Evolutionary conservation across 1,140 invertebrate species (phyloP).

Genomic region (Drosophila prosaltans): DNA sequence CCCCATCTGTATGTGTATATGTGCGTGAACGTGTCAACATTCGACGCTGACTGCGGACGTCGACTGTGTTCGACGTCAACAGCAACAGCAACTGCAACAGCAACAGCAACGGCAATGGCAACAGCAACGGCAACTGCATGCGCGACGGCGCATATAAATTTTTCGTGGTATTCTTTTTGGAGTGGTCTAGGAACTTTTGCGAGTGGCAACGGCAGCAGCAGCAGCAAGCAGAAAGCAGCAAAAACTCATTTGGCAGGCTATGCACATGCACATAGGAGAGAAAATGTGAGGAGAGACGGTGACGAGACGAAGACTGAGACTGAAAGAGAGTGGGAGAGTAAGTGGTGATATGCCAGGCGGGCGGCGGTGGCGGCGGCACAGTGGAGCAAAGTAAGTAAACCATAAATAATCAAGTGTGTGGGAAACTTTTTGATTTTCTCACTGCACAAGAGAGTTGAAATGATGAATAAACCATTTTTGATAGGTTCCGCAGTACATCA

Average conservation of each 20-base stretch:
- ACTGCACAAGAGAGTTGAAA: constrained; percentile 8
- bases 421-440: constrained; percentile 20
- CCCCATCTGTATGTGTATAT: neutral
- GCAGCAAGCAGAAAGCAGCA: constrained; percentile 34
- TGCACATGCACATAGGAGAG: constrained; percentile 12
- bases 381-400: constrained; percentile 22
- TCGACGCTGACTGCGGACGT: constrained; percentile 61
- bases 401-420: constrained; percentile 32
- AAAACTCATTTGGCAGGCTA: constrained; percentile 63
- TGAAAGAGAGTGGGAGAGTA: neutral
- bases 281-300: constrained; percentile 18
- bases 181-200: constrained; percentile 81
- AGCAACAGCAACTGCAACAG: constrained; percentile 71
- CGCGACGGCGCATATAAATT: constrained; percentile 81
- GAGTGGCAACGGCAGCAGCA: constrained; percentile 52
- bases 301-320: neutral
- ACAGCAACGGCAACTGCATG: constrained; percentile 61
- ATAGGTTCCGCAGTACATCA: constrained; percentile 7
- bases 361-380: constrained; percentile 37
- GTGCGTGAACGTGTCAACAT: constrained; percentile 71
- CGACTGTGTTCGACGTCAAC: constrained; percentile 29
- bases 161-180: constrained; percentile 69
- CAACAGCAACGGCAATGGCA: constrained; percentile 37
- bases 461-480: constrained; percentile 8
- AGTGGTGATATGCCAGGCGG: constrained; percentile 11